Percentiles rank a stretch among this genome's conserved stretches.
Conservation (phyloP, 2,888 invertebrate genomes). For the Ceramica pisi region DNA sequence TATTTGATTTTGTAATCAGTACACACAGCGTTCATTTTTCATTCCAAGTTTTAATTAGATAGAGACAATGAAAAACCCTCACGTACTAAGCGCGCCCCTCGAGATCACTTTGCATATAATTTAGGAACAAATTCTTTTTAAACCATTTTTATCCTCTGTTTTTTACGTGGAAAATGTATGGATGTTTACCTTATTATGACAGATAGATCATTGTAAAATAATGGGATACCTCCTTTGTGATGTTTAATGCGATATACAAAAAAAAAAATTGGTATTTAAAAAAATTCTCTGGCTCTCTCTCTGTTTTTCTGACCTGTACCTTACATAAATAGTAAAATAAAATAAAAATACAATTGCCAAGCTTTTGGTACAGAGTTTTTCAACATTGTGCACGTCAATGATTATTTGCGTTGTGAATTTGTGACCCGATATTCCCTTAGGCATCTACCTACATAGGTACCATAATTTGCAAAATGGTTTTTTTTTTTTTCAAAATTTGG, state of each 20-base stretch:
- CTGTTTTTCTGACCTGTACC: too few species aligned
- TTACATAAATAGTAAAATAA: too few species aligned
- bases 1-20: constrained; percentile 61
- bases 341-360: too few species aligned
- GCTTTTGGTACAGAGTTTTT: too few species aligned
- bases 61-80: constrained; percentile 62
- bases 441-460: not conserved
- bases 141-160: constrained; percentile 34
- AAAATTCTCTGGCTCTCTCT: too few species aligned
- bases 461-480: not conserved
- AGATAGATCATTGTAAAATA: not conserved
- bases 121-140: constrained; percentile 47
- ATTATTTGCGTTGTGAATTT: not conserved
- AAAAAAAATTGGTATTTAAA: not conserved
- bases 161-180: constrained; percentile 9
- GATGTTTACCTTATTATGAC: too few species aligned
- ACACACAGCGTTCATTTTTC: constrained; percentile 62
- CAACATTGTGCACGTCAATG: not conserved
- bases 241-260: not conserved
- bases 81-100: constrained; percentile 56
- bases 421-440: not conserved
- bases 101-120: constrained; percentile 61
- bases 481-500: not conserved
- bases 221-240: not conserved
- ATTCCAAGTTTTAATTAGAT: constrained; percentile 64